Evolutionary conservation across 2,797 vertebrate genomes (phyloP).

Genomic region (Girardinus metallicus): DNA sequence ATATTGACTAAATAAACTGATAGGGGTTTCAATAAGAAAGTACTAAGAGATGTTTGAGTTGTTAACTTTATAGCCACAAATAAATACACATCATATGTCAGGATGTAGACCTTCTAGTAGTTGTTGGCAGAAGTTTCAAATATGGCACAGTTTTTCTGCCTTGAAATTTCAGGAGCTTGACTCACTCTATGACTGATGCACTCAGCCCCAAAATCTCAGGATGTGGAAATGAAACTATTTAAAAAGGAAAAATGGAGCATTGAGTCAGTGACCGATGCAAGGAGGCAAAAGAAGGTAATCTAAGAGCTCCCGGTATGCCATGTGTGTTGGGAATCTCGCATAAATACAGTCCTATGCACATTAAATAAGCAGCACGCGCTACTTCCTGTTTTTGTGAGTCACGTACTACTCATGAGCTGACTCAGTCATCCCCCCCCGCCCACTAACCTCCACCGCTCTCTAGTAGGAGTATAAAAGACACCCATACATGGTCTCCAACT

Average conservation of each 20-base stretch:
- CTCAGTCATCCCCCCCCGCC: conserved; percentile 75
- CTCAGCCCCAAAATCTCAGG: conserved; percentile 62
- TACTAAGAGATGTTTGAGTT: neutral
- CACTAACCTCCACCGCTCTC: conserved; percentile 76
- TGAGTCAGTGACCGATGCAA: conserved; percentile 70
- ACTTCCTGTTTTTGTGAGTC: conserved; percentile 85
- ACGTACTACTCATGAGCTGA: conserved; percentile 78
- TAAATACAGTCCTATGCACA: conserved; percentile 72
- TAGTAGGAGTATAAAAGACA: conserved; percentile 70
- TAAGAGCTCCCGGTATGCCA: conserved; percentile 55
- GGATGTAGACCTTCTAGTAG: conserved; percentile 9
- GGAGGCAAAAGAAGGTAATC: conserved; percentile 55
- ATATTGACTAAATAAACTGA: neutral
- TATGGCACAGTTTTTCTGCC: conserved; percentile 51
- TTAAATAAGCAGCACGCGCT: conserved; percentile 71
- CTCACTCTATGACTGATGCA: conserved; percentile 73
- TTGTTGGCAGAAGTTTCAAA: conserved; percentile 54
- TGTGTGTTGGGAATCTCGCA: conserved; percentile 52
- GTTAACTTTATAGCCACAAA: neutral
- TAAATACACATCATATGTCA: conserved; percentile 1
- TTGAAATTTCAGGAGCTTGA: conserved; percentile 67
- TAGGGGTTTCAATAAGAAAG: neutral
- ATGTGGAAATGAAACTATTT: conserved; percentile 74
- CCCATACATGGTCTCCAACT: conserved; percentile 69
- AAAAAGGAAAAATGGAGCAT: conserved; percentile 51